Evolutionary conservation across 2,888 invertebrate species (phyloP), one percentile per base, ranked within the genome.

Genomic region (Spisula subtruncata): DNA sequence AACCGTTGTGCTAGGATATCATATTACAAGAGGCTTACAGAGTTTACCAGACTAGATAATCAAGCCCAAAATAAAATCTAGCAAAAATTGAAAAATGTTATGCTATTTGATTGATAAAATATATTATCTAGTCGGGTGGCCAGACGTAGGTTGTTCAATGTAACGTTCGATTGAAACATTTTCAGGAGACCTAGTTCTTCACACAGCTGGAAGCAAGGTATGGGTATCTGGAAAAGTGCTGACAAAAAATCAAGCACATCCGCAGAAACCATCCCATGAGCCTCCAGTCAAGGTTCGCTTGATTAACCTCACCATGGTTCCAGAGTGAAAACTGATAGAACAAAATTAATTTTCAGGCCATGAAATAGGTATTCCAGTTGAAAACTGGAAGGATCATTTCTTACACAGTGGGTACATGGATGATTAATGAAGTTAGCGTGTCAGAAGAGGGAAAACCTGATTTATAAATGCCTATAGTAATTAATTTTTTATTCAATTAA

Each of bases 251-350:
- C 85, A 80, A 85, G 56, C 85, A 85, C 41, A 85, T 54, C 85
- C 41, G 2, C 20, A 85, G 14, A 16, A 71, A 79, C 54, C 32
- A 56, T 85, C 85, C 85, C 85, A 85, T 79, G 80, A 79, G 79
- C 80, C 85, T 79, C 29, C 35, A 79, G 79, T 54, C 80, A 80
- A 80, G 35, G 56, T 75, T 85, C 56, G 41, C 85, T 85, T 85
- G 85, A 85, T 85, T 85, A 85, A 56, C 20, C 80, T 80, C 85
- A 79, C 35, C 85, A 85, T 56, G 56, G 56, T 54, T 56, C 85
- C 85, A 80, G 79, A 85, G 80, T 80, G 85, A 85, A 85, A 85
- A 85, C 56, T 85, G 85, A 85, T 85, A 85, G 85, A 85, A 80
- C 54, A 54, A 54, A 85, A 85, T 85, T 79, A 85, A 85, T 80